Evolutionary conservation across 2,888 invertebrate genomes (phyloP).

Genomic region (Cheilosia scutellata): DNA sequence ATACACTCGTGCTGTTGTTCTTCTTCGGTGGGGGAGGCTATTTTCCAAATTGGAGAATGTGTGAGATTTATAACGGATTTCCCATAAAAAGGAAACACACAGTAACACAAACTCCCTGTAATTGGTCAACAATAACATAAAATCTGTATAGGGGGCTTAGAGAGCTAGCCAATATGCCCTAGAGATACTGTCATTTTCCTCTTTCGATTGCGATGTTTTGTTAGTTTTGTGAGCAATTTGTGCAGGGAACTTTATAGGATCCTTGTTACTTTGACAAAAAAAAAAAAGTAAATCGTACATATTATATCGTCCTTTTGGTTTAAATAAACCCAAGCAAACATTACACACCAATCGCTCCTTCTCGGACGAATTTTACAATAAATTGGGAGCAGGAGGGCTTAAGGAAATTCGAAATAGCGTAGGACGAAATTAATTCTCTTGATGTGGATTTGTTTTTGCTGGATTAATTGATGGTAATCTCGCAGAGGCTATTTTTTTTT

Average conservation of each 20-base stretch:
- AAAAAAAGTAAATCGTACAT: slow-evolving; percentile 12
- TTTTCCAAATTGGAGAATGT: slow-evolving; percentile 67
- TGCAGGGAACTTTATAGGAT: neutral
- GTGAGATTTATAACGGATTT: slow-evolving; percentile 72
- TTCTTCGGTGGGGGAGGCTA: slow-evolving; percentile 6
- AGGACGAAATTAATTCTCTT: neutral
- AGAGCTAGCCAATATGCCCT: slow-evolving; percentile 48
- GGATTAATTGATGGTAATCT: slow-evolving; percentile 71
- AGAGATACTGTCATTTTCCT: slow-evolving; percentile 16
- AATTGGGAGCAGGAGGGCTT: neutral
- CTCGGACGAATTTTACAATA: neutral
- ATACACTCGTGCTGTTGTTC: neutral
- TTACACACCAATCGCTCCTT: neutral
- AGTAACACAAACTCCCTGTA: slow-evolving; percentile 65
- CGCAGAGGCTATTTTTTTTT: slow-evolving; percentile 40
- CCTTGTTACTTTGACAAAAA: slow-evolving; percentile 18
- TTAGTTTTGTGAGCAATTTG: slow-evolving; percentile 9
- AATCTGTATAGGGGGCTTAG: slow-evolving; percentile 37
- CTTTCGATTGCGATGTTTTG: slow-evolving; percentile 2
- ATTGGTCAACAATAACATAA: slow-evolving; percentile 73
- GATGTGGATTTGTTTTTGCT: slow-evolving; percentile 4
- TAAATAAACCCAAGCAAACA: neutral
- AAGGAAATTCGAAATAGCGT: too few species aligned
- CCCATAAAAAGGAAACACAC: slow-evolving; percentile 47
- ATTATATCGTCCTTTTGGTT: neutral